Conservation (phyloP, 2,797 vertebrate species). For the Agapornis canus region DNA sequence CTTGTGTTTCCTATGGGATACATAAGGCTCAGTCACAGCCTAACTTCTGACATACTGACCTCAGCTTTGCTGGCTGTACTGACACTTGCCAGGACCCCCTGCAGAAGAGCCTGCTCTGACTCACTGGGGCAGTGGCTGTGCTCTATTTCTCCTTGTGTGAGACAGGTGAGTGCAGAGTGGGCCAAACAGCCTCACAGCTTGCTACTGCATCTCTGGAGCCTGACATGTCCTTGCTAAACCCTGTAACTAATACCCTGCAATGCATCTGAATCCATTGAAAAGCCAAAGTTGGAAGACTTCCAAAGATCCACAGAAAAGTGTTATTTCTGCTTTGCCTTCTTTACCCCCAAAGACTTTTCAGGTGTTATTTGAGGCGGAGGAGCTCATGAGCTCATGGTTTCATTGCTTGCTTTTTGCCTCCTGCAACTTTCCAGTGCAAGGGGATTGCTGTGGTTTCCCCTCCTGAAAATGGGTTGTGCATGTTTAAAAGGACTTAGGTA, state of each 20-base stretch:
- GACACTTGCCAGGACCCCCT: neutral
- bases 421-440: neutral
- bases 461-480: neutral
- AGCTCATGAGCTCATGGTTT: neutral
- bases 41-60: neutral
- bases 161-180: neutral
- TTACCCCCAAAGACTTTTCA: constrained; percentile 8
- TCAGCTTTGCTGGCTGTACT: neutral
- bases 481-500: neutral
- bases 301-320: neutral
- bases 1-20: neutral
- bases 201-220: neutral
- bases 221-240: neutral
- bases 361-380: constrained; percentile 33
- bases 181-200: neutral
- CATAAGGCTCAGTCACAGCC: neutral
- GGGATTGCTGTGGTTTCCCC: neutral
- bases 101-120: neutral
- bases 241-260: neutral
- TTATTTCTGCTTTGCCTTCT: neutral
- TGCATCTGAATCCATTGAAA: neutral
- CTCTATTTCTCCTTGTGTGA: neutral
- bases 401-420: neutral
- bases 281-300: neutral
- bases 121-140: neutral